A percentile compares a stretch with the other conserved stretches of the same genome.
Conservation (phyloP, 2,888 invertebrate species). For the Cartodere bifasciata region DNA sequence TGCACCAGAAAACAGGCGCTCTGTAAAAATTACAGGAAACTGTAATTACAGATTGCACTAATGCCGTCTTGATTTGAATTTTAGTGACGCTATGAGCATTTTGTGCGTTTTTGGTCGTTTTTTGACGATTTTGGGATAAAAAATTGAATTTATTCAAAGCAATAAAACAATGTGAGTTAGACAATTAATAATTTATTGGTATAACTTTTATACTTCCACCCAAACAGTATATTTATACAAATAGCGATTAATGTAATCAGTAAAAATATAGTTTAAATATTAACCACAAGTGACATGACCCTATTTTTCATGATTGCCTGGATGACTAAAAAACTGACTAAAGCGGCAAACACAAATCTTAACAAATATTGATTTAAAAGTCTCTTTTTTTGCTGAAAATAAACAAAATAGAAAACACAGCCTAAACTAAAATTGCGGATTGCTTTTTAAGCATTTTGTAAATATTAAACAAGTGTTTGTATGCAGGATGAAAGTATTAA, state of each 20-base stretch:
- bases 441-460: no score
- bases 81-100: no score
- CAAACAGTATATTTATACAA: slow-evolving; percentile 38
- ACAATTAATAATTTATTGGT: slow-evolving; percentile 24
- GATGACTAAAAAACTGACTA: slow-evolving; percentile 24
- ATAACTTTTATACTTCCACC: slow-evolving; percentile 36
- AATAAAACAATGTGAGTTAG: slow-evolving; percentile 3
- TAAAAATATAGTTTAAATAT: slow-evolving; percentile 35
- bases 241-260: slow-evolving; percentile 45
- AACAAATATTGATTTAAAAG: slow-evolving; percentile 8
- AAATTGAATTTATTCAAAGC: no score
- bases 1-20: no score
- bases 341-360: slow-evolving; percentile 19
- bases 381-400: slow-evolving; percentile 10
- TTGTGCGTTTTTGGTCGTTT: no score
- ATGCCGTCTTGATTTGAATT: no score
- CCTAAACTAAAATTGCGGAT: slow-evolving; percentile 24
- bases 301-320: slow-evolving; percentile 28
- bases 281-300: slow-evolving; percentile 42
- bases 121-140: no score
- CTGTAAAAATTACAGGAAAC: no score
- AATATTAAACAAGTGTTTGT: no score
- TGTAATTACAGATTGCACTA: no score
- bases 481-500: no score
- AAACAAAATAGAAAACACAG: slow-evolving; percentile 22